phyloP scores from a whole-genome alignment of 2,888 invertebrate genomes.

The Rhagonycha fulva region DNA sequence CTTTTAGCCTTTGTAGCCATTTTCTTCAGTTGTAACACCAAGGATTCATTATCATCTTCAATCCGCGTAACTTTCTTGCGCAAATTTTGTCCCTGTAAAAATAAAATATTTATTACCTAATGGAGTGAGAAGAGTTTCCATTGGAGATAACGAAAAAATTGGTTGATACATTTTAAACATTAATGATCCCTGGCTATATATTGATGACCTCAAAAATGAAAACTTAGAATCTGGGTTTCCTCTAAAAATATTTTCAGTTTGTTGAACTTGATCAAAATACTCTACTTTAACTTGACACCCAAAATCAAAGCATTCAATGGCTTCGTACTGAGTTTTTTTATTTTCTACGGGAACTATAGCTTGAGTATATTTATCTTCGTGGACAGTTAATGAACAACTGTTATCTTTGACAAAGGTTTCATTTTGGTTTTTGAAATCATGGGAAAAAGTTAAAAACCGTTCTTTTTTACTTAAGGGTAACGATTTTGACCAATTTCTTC shows the following conservation, averaged over 20 bases:
- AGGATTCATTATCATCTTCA: constrained; percentile 96
- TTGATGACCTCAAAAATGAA: constrained; percentile 32
- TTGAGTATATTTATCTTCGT: neutral
- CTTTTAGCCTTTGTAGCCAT: constrained; percentile 69
- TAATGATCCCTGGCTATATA: constrained; percentile 41
- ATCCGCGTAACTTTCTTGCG: constrained; percentile 89
- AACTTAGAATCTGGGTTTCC: constrained; percentile 4
- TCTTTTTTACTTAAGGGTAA: constrained; percentile 32
- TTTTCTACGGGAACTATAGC: constrained; percentile 6
- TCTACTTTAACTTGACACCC: constrained; percentile 18
- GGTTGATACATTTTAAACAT: constrained; percentile 42
- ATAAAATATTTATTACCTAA: constrained; percentile 49
- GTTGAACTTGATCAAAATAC: constrained; percentile 1
- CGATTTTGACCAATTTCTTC: constrained; percentile 24
- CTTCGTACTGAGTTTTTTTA: constrained; percentile 10
- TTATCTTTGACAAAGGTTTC: neutral
- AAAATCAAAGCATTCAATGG: constrained; percentile 2
- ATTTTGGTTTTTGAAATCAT: neutral
- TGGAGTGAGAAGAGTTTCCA: constrained; percentile 48
- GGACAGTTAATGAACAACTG: neutral
- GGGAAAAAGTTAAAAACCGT: constrained; percentile 30
- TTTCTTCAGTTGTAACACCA: constrained; percentile 94
- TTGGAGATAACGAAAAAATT: constrained; percentile 46
- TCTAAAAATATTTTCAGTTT: constrained; percentile 2
- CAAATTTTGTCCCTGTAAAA: constrained; percentile 81